These are phyloP conservation scores for Orussus abietinus DNA, from an alignment of 1,140 invertebrate genomes.

Conservation along the genomic window DNA sequence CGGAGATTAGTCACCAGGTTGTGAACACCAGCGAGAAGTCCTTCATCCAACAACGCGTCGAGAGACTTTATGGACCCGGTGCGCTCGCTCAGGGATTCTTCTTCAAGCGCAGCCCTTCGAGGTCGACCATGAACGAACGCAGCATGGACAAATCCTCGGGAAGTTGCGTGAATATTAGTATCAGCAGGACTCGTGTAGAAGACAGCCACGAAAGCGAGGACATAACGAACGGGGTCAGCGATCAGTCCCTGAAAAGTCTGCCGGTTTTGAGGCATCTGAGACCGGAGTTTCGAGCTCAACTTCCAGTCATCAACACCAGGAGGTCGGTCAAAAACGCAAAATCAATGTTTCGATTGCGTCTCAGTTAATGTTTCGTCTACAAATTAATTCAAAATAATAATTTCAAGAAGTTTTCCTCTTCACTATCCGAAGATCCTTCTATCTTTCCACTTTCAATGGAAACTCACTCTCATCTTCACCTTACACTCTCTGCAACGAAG, in stretches of 20 bases:
- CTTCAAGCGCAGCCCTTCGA: conserved; percentile 51
- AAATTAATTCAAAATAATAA: too few relatives aligned
- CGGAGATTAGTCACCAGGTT: conserved; percentile 21
- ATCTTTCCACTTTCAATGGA: too few relatives aligned
- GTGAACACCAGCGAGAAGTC: conserved; percentile 63
- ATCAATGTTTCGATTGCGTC: too few relatives aligned
- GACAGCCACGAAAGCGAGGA: conserved; percentile 42
- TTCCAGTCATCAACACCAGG: conserved; percentile 66
- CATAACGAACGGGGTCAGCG: conserved; percentile 37
- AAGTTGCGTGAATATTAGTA: too few relatives aligned
- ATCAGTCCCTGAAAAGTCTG: conserved; percentile 52
- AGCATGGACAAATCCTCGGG: conserved; percentile 51
- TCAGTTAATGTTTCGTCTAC: too few relatives aligned
- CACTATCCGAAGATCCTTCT: too few relatives aligned
- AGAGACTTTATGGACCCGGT: conserved; percentile 80
- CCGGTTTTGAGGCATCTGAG: conserved; percentile 76
- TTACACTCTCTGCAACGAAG: too few relatives aligned
- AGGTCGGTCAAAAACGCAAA: too few relatives aligned
- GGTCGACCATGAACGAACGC: conserved; percentile 40
- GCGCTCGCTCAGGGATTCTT: conserved; percentile 80
- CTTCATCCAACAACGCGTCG: conserved; percentile 83
- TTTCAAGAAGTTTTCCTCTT: too few relatives aligned
- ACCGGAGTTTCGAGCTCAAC: conserved; percentile 79
- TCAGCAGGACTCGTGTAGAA: too few relatives aligned
- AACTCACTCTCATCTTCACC: too few relatives aligned